A percentile compares a stretch with the other conserved stretches of the same genome.
Evolutionary conservation across 2,888 invertebrate genomes (phyloP).

Genomic region (Macrophya annulata): DNA sequence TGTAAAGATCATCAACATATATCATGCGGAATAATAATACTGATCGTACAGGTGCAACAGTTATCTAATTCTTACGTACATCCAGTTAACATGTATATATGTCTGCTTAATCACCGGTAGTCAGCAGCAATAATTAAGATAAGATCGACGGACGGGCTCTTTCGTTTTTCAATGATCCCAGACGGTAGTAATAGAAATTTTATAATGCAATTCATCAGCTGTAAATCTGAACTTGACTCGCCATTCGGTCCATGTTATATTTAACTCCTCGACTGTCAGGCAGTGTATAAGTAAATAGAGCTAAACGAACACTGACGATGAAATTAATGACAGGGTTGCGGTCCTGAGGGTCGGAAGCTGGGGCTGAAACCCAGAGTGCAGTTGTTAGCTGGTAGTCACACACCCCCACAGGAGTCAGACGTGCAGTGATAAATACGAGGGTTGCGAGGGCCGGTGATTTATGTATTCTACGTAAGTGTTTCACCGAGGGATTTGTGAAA

Average conservation of each 20-base stretch:
- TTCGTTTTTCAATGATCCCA: background rate
- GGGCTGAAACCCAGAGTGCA: background rate
- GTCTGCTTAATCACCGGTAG: conserved; percentile 26
- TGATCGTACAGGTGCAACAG: conserved; percentile 17
- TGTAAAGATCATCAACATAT: background rate
- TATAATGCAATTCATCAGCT: background rate
- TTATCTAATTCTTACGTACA: conserved; percentile 36
- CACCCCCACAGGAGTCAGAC: background rate
- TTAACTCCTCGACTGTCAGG: background rate
- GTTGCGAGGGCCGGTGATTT: background rate
- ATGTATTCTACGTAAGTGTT: background rate
- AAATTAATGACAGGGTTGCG: conserved; percentile 21
- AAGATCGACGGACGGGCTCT: background rate
- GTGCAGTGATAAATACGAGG: conserved; percentile 6
- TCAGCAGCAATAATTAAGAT: background rate
- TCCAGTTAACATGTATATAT: conserved; percentile 24
- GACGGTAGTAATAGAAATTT: background rate
- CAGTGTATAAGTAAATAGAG: background rate
- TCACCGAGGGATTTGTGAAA: background rate
- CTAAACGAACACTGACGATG: background rate
- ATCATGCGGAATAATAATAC: background rate
- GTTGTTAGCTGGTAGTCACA: background rate
- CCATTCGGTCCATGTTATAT: background rate
- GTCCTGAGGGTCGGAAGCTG: background rate
- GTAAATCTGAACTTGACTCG: background rate